A percentile compares a stretch with the other conserved stretches of the same genome.
Conservation (phyloP, 2,888 invertebrate genomes). For the Orthosia incerta region DNA sequence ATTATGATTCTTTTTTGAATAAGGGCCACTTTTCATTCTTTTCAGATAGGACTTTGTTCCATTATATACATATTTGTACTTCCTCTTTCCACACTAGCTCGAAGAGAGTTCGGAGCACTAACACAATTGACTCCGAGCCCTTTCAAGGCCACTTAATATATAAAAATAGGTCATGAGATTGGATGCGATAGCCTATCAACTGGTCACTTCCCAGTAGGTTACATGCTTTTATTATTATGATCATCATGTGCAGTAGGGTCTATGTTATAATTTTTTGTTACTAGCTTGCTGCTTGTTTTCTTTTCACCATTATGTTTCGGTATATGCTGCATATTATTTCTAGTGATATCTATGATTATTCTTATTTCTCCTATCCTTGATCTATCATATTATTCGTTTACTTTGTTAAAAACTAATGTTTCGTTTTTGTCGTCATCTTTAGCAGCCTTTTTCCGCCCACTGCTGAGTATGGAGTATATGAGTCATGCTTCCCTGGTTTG, state of each 20-base stretch:
- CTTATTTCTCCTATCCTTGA: not conserved
- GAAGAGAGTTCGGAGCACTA: slow-evolving; percentile 45
- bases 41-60: not conserved
- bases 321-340: not conserved
- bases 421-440: not conserved
- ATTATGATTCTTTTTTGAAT: not conserved
- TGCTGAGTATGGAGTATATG: not conserved
- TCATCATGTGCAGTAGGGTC: slow-evolving; percentile 27
- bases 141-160: slow-evolving; percentile 61
- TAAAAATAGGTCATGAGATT: slow-evolving; percentile 57
- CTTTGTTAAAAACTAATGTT: not conserved
- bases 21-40: not conserved
- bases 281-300: not conserved
- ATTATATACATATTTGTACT: not conserved
- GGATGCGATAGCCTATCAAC: slow-evolving; percentile 51
- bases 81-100: too few species aligned
- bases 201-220: slow-evolving; percentile 40
- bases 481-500: not conserved
- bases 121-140: slow-evolving; percentile 59
- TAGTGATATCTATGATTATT: not conserved
- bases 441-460: not conserved
- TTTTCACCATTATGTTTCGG: not conserved
- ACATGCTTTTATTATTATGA: slow-evolving; percentile 21
- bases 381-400: not conserved
- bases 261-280: not conserved